Evolutionary conservation across 2,797 vertebrate genomes (phyloP).

Genomic region (Hippoglossus hippoglossus): DNA sequence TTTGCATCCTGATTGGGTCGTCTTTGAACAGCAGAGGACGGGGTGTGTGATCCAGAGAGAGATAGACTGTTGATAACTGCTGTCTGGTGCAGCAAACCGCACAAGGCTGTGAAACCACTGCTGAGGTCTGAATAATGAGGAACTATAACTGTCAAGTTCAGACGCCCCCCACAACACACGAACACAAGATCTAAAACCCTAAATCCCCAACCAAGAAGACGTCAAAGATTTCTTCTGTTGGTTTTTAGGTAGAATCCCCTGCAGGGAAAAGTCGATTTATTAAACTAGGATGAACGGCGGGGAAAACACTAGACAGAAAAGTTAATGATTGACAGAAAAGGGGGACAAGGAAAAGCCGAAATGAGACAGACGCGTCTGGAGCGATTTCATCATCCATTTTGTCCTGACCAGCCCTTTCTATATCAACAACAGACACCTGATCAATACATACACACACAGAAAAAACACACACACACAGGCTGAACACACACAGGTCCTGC

Average conservation of each 20-base stretch:
- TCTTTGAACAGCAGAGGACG: slow-evolving; percentile 26
- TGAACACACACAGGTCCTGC: slow-evolving; percentile 21
- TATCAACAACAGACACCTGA: slow-evolving; percentile 55
- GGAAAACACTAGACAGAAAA: neutral
- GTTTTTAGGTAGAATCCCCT: slow-evolving; percentile 16
- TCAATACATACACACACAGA: slow-evolving; percentile 30
- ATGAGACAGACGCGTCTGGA: slow-evolving; percentile 8
- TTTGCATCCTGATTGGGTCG: slow-evolving; percentile 33
- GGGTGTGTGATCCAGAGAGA: slow-evolving; percentile 18
- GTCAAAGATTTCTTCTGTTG: slow-evolving; percentile 8
- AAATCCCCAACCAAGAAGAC: neutral
- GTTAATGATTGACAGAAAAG: slow-evolving; percentile 17
- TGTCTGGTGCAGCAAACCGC: slow-evolving; percentile 70
- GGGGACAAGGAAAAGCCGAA: neutral
- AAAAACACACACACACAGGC: neutral
- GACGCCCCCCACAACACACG: slow-evolving; percentile 26
- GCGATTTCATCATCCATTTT: slow-evolving; percentile 42
- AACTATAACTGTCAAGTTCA: slow-evolving; percentile 75
- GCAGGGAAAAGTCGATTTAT: slow-evolving; percentile 10
- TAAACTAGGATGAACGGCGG: neutral
- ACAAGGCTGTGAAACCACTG: slow-evolving; percentile 72
- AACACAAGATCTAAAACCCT: slow-evolving; percentile 3
- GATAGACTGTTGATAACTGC: slow-evolving; percentile 72
- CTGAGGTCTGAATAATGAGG: slow-evolving; percentile 76
- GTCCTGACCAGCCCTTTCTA: slow-evolving; percentile 32